Conservation (phyloP, 2,113 vertebrate genomes). For the Phoenicopterus ruber region DNA sequence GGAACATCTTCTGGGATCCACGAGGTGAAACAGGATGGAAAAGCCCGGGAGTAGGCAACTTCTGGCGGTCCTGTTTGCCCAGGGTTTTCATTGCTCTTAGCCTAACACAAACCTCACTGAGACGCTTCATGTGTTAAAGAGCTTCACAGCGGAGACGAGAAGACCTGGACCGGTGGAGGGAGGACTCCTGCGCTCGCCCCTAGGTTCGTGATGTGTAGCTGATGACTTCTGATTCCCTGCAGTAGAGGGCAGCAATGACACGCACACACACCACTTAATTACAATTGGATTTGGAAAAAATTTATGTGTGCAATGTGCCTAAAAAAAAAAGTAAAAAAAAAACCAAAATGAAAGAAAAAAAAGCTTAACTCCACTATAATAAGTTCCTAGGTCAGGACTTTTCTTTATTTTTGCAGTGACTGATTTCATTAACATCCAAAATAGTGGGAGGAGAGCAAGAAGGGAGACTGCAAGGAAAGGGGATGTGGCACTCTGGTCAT, state of each 20-base stretch:
- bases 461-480: not conserved
- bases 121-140: not conserved
- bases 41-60: fast-evolving
- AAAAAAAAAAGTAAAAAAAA: not conserved
- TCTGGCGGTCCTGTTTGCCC: fast-evolving
- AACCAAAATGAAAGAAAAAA: not conserved
- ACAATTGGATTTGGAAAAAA: not conserved
- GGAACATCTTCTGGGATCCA: not conserved
- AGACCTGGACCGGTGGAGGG: not conserved
- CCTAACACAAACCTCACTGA: not conserved
- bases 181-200: not conserved
- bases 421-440: not conserved
- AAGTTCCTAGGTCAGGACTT: not conserved
- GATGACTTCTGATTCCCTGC: not conserved
- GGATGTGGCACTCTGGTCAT: not conserved
- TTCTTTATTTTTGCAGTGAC: not conserved
- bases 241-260: conserved; percentile 64
- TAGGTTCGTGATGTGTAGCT: not conserved
- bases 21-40: not conserved
- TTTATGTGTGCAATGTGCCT: not conserved
- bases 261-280: not conserved
- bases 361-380: not conserved
- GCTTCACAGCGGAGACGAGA: fast-evolving
- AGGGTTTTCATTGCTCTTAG: not conserved
- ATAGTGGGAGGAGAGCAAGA: not conserved